Conservation (phyloP, 2,113 vertebrate species). For the Myrmophylax atrothorax region DNA sequence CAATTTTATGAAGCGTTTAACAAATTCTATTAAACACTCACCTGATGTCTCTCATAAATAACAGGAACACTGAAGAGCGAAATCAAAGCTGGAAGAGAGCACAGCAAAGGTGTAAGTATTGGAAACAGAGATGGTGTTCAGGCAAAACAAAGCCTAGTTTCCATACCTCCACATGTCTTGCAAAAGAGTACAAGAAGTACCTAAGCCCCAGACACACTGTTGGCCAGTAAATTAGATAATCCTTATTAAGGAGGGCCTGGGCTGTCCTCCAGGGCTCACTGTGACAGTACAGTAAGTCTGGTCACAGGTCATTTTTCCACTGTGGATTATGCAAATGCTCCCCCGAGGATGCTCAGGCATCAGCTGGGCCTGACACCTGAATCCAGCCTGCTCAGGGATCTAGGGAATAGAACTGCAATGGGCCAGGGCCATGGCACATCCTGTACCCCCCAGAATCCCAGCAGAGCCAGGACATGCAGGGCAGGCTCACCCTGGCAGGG, state of each 20-base stretch:
- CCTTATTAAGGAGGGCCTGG: background rate
- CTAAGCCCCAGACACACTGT: background rate
- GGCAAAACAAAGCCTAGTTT: background rate
- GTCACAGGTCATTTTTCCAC: background rate
- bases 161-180: background rate
- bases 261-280: background rate
- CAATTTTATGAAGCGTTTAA: background rate
- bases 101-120: background rate
- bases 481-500: background rate
- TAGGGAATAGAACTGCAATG: background rate
- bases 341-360: background rate
- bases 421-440: background rate
- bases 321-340: background rate
- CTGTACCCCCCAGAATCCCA: background rate
- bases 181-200: background rate
- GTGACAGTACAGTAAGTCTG: background rate
- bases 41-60: slow-evolving; percentile 97
- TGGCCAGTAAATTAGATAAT: background rate
- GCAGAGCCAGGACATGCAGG: background rate
- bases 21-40: slow-evolving; percentile 42
- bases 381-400: background rate
- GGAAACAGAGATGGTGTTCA: background rate
- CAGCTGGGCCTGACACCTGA: background rate
- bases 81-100: slow-evolving; percentile 83
- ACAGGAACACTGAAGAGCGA: slow-evolving; percentile 91